phyloP scores from a whole-genome alignment of 2,888 invertebrate genomes.

The Saturnia pavonia region DNA sequence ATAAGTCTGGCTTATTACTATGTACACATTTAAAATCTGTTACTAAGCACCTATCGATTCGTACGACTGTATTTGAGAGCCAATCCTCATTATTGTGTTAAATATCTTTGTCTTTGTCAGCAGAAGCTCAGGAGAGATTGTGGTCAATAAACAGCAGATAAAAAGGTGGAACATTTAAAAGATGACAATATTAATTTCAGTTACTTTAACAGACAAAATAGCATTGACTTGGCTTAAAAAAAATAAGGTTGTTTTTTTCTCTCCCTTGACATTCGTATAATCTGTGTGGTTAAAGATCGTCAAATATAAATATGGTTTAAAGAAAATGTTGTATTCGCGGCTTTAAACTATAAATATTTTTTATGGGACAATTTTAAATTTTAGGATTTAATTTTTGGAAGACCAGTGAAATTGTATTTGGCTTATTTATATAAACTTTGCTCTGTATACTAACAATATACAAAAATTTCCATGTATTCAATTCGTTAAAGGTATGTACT shows the following conservation, averaged over 20 bases:
- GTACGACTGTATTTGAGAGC: neutral
- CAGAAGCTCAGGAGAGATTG: neutral
- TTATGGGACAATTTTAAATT: neutral
- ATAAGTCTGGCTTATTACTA: neutral
- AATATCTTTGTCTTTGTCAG: neutral
- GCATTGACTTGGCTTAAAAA: neutral
- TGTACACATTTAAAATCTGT: neutral
- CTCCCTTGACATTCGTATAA: neutral
- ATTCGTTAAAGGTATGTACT: neutral
- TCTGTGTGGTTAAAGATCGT: neutral
- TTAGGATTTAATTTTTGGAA: neutral
- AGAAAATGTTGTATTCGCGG: neutral
- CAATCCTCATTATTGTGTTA: neutral
- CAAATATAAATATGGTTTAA: neutral
- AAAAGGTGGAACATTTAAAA: neutral
- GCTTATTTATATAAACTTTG: neutral
- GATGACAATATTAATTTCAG: neutral
- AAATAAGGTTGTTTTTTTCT: neutral
- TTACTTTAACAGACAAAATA: neutral
- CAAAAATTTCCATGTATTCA: neutral
- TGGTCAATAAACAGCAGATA: neutral
- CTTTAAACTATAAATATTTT: neutral
- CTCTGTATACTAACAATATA: neutral
- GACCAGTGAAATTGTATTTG: constrained; percentile 1
- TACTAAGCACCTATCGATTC: neutral